Evolutionary conservation across 2,888 invertebrate species (phyloP).

Genomic region (Criorhina ranunculi): DNA sequence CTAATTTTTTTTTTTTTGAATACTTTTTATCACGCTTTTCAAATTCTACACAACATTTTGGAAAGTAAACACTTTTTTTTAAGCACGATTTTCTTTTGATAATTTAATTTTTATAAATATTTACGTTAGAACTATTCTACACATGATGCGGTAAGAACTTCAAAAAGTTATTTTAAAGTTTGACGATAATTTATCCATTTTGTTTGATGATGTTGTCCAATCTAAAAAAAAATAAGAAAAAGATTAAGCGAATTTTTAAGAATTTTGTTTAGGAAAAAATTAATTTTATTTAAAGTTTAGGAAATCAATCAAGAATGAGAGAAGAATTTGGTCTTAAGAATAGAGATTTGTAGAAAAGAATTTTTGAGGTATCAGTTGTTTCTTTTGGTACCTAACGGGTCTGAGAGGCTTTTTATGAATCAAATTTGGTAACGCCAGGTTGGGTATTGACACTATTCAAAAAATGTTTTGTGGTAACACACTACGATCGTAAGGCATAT

Average conservation of each 20-base stretch:
- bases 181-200: conserved; percentile 32
- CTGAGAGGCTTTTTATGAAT: too few relatives aligned
- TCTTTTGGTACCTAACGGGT: too few relatives aligned
- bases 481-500: too few relatives aligned
- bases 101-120: conserved; percentile 2
- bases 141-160: background rate
- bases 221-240: conserved; percentile 2
- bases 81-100: conserved; percentile 12
- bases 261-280: background rate
- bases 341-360: too few relatives aligned
- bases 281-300: too few relatives aligned
- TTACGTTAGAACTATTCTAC: background rate
- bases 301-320: too few relatives aligned
- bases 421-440: too few relatives aligned
- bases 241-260: background rate
- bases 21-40: conserved; percentile 4
- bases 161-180: conserved; percentile 33
- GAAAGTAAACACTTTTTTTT: conserved; percentile 24
- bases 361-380: too few relatives aligned
- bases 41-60: conserved; percentile 18
- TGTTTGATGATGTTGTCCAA: background rate
- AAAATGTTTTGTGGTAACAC: too few relatives aligned
- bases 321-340: too few relatives aligned
- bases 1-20: conserved; percentile 1
- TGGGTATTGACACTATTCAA: too few relatives aligned